Conservation (phyloP, 1,140 invertebrate species). For the Anadara kagoshimensis region DNA sequence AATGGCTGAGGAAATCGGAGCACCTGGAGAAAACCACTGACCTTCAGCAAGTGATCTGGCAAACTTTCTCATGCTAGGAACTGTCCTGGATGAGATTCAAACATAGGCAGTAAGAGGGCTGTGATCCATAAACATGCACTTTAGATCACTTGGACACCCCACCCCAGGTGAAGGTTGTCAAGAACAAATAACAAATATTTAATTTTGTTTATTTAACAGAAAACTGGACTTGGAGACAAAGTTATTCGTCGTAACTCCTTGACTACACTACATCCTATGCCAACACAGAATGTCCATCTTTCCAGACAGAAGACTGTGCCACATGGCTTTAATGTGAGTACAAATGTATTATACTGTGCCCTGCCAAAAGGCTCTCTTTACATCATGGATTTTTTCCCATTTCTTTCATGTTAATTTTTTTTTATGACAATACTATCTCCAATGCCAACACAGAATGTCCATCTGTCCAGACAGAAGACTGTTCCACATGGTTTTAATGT, state of each 20-base stretch:
- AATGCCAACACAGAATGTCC: constrained; percentile 45
- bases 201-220: constrained; percentile 54
- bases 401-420: neutral
- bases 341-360: too few relatives aligned
- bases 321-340: constrained; percentile 70
- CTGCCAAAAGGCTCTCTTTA: too few relatives aligned
- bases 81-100: too few relatives aligned
- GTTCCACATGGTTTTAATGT: constrained; percentile 73
- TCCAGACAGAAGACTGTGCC: constrained; percentile 70
- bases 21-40: too few relatives aligned
- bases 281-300: constrained; percentile 39
- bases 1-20: too few relatives aligned
- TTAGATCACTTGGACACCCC: too few relatives aligned
- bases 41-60: too few relatives aligned
- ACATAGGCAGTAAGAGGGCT: too few relatives aligned
- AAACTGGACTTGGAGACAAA: constrained; percentile 63
- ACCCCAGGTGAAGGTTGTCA: too few relatives aligned
- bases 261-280: constrained; percentile 70
- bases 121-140: too few relatives aligned
- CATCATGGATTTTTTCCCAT: neutral
- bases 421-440: constrained; percentile 68
- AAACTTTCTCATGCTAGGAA: too few relatives aligned
- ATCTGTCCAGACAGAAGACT: constrained; percentile 67
- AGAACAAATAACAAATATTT: too few relatives aligned
- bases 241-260: constrained; percentile 70